Conservation (phyloP, 1,140 invertebrate species). For the Geopemphigus sp. region DNA sequence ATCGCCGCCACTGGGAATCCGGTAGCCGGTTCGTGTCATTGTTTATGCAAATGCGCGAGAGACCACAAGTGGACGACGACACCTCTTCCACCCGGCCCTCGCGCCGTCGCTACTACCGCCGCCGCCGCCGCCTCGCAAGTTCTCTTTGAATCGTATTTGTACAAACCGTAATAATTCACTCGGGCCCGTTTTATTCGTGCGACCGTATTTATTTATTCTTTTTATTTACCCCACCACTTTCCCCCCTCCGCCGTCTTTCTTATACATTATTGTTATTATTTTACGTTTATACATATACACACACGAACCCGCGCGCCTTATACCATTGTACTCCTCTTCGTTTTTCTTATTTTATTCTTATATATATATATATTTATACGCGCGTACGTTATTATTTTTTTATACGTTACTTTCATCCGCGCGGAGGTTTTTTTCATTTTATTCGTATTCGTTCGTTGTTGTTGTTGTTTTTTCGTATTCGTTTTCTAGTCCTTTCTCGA, state of each 20-base stretch:
- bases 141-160: conserved; percentile 43
- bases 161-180: conserved; percentile 39
- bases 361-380: neutral
- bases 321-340: conserved; percentile 26
- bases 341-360: neutral
- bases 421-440: too few species aligned
- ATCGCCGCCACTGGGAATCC: conserved; percentile 26
- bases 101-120: too few species aligned
- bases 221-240: too few species aligned
- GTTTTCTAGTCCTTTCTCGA: neutral
- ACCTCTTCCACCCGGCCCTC: conserved; percentile 28
- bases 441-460: neutral
- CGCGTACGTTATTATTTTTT: neutral
- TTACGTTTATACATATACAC: neutral
- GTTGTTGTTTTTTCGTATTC: neutral
- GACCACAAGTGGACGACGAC: conserved; percentile 42
- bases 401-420: too few species aligned
- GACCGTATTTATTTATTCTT: conserved; percentile 19
- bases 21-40: conserved; percentile 49
- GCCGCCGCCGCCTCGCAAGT: neutral
- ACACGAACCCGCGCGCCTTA: neutral
- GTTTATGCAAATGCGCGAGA: conserved; percentile 41
- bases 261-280: neutral
- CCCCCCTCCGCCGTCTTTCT: neutral
- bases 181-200: conserved; percentile 23